Conservation (phyloP, 2,797 vertebrate genomes). For the Microhierax caerulescens region DNA sequence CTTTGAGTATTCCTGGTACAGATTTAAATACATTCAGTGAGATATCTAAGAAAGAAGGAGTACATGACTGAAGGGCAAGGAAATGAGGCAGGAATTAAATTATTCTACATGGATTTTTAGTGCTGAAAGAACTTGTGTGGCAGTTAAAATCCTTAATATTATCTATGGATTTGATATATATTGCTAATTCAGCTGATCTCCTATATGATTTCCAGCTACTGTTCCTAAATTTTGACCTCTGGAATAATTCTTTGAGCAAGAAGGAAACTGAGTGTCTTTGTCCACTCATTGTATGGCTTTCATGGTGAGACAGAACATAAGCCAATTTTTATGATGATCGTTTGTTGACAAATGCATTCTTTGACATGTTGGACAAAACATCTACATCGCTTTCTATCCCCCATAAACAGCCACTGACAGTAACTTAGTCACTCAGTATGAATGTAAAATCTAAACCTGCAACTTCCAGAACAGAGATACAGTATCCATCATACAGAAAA, state of each 20-base stretch:
- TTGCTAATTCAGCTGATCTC: neutral
- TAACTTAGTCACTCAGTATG: neutral
- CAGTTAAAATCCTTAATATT: neutral
- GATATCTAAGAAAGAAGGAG: neutral
- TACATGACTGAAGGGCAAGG: neutral
- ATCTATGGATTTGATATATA: neutral
- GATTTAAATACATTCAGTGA: neutral
- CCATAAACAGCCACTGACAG: neutral
- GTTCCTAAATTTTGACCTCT: neutral
- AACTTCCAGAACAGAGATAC: neutral
- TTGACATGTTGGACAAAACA: neutral
- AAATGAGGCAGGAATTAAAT: neutral
- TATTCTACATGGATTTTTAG: neutral
- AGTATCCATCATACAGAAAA: neutral
- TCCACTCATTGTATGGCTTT: neutral
- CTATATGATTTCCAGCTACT: neutral
- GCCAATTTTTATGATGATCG: neutral
- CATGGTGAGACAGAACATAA: neutral
- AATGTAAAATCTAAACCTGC: neutral
- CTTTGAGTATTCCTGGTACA: neutral
- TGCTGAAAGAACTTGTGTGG: neutral
- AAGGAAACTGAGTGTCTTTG: neutral
- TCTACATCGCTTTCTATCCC: neutral
- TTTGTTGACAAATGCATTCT: neutral
- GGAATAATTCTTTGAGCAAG: neutral